Conservation (phyloP, 2,113 vertebrate species). For the Gnathonemus echidnorhynchus region DNA sequence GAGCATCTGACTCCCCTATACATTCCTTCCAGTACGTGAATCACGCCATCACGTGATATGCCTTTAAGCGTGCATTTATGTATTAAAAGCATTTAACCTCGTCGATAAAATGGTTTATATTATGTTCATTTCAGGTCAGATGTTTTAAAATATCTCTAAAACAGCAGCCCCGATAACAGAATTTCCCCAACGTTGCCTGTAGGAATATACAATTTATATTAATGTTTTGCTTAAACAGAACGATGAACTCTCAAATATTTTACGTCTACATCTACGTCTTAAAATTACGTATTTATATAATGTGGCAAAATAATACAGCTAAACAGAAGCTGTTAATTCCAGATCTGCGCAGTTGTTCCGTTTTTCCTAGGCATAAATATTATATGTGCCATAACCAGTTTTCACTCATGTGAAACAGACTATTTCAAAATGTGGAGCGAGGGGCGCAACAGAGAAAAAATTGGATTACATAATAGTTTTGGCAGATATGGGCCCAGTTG, state of each 20-base stretch:
- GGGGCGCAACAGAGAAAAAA: not conserved
- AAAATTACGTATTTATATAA: not conserved
- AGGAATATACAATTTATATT: not conserved
- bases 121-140: not conserved
- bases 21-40: not conserved
- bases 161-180: not conserved
- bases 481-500: not conserved
- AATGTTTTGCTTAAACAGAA: not conserved
- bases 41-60: slow-evolving; percentile 22
- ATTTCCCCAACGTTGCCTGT: not conserved
- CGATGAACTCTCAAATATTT: not conserved
- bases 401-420: not conserved
- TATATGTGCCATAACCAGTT: not conserved
- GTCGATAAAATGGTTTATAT: not conserved
- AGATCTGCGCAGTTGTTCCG: not conserved
- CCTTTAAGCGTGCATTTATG: not conserved
- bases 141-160: not conserved
- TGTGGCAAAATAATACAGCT: not conserved
- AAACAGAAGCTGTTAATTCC: not conserved
- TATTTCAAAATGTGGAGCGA: not conserved
- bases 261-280: not conserved
- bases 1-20: not conserved
- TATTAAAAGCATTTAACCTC: not conserved
- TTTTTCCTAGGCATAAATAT: not conserved
- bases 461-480: not conserved